Evolutionary conservation across 2,888 invertebrate species (phyloP), one percentile per base, ranked within the genome.

Genomic region (Xanthorhoe spadicearia): DNA sequence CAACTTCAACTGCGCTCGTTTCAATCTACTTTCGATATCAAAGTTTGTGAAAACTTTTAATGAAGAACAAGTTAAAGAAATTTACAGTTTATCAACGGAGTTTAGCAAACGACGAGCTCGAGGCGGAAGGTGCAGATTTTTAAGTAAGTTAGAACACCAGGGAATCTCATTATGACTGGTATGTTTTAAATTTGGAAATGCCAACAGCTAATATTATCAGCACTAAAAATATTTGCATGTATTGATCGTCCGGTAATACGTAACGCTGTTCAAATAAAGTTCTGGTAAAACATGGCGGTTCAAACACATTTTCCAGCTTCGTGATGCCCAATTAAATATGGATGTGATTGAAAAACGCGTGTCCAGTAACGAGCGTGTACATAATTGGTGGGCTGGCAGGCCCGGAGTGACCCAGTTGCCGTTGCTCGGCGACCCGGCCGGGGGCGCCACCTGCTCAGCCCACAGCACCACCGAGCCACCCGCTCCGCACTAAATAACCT

Each of bases 321-420:
- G 87, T 87, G 91, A 90, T 90, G 91, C 90, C 92, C 93, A 93
- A 93, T 93, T 93, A 93, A 93, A 92, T 93, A 93, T 92, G 93
- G 91, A 93, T 93, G 92, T 92, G 93, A 93, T 93, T 92, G 93
- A 93, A 93, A 93, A 93, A 93, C 93, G 93, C 92, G 92, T 92
- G 93, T 92, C 93, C 92, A 90, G 92, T 92, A 93, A 92, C 93
- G 92, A 92, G 92, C 92, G 91, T 91, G 93, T 94, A 91, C 88
- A 89, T 93, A 92, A 93, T 93, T 93, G 92, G 92, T 89, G 87
- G 92, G 92, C 79, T 77, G 83, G 86, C 82, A 80, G 88, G 88
- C 87, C 89, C 87, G 90, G 92, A 90, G 84, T 90, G 92, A 92
- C 92, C 93, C 92, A 92, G 92, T 91, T 92, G 90, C 88, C 88